Evolutionary conservation across 1,140 invertebrate species (phyloP), one percentile per base, ranked within the genome.

Genomic region (Euglossa dilemma): DNA sequence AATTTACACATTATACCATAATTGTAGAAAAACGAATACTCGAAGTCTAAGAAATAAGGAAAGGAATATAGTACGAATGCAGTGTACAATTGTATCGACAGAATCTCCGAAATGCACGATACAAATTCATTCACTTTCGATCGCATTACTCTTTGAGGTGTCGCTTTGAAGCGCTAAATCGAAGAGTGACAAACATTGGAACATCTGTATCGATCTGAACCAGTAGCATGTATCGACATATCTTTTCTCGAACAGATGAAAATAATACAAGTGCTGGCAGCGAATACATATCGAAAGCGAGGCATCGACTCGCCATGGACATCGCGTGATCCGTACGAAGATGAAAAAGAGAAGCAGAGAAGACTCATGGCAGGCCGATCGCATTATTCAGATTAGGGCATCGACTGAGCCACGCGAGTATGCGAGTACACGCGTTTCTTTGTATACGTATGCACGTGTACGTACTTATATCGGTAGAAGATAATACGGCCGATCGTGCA

Each of bases 371-470:
- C 76, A 84, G 28, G 71, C 61, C 83, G 83, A 85, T 85, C 83
- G 83, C 83, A 85, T 85, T 85, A 85, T 85, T 85, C 70, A 85
- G 78, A 85, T 85, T 85, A 81, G 83, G 83, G 71, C 83, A 85
- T 85, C 83, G 83, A 85, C 83, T 81, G 83, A 85, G 64, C 71
- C 78, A 74, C 71, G 47, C 71, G 83, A 73, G 70, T 75, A 63
- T 81, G 79, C 79, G 61, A 67, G 81, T 80, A 80, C 77, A 67
- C 83, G 54, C 23, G 78, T 67, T 61, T 23, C 77, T 72, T 72
- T 84, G 77, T 80, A 67, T 81, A 57, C 43, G 66, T 28, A 71
- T 61, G 50, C 43, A 85, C 72, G 73, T 77, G 80, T 76, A 82
- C 67, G 57, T 64, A 45, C 63, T 75, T 83, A 71, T 76, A 83